phyloP scores from a whole-genome alignment of 2,113 vertebrate genomes.

The Campylomormyrus tamandua region DNA sequence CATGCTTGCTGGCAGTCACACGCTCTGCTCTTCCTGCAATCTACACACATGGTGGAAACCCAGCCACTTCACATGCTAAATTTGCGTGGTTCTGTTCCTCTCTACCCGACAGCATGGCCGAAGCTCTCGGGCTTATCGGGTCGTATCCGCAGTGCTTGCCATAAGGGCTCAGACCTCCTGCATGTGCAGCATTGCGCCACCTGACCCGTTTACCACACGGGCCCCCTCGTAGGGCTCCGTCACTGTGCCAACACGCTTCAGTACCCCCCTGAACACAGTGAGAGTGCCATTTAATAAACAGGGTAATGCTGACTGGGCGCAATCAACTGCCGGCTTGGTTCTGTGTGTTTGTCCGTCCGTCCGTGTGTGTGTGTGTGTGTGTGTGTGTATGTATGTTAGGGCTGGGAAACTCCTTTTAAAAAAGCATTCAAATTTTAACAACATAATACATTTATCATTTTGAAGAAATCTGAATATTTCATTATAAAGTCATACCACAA shows the following conservation, averaged over 20 bases:
- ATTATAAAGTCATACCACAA: not conserved
- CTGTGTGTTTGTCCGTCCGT: not conserved
- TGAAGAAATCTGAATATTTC: not conserved
- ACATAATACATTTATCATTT: not conserved
- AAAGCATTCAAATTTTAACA: not conserved
- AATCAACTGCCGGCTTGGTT: not conserved
- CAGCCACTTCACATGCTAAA: not conserved
- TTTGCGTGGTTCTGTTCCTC: not conserved
- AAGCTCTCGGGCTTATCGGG: not conserved
- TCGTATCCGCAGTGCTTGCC: not conserved
- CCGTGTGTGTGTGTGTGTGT: not conserved
- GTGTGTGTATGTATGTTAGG: not conserved
- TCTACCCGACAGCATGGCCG: not conserved
- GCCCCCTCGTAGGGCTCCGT: not conserved
- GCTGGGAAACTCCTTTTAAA: not conserved
- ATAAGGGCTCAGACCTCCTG: not conserved
- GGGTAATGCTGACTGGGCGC: not conserved
- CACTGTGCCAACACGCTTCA: not conserved
- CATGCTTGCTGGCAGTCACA: not conserved
- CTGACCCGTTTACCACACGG: constrained; percentile 43
- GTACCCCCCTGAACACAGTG: not conserved
- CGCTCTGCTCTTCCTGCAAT: not conserved
- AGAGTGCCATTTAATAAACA: not conserved
- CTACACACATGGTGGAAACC: not conserved
- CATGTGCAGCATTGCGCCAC: constrained; percentile 9